A percentile compares a stretch with the other conserved stretches of the same genome.
Evolutionary conservation across 2,888 invertebrate genomes (phyloP).

Genomic region (Oscheius sp.): DNA sequence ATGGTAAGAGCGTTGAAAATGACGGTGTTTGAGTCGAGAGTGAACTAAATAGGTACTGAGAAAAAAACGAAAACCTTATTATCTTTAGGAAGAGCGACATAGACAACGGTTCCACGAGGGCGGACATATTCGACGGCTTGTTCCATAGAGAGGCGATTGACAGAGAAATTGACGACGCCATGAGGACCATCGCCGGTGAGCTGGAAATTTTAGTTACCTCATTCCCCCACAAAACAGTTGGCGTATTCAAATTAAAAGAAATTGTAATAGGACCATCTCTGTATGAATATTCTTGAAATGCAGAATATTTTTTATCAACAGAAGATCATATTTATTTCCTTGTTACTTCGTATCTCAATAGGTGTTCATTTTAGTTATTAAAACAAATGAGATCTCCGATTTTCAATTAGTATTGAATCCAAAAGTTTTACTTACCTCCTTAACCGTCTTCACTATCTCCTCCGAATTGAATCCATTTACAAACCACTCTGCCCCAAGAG

Average conservation of each 20-base stretch:
- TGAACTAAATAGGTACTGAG: not conserved
- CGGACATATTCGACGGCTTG: conserved; percentile 37
- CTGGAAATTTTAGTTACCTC: not conserved
- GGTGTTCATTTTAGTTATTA: no score
- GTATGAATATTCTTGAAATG: no score
- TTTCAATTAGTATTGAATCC: not conserved
- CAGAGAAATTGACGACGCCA: conserved; percentile 37
- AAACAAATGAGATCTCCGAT: conserved; percentile 16
- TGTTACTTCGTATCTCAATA: no score
- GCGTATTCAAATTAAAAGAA: no score
- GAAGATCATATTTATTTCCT: no score
- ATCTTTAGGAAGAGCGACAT: conserved; percentile 39
- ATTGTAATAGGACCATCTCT: no score
- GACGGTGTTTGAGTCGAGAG: not conserved
- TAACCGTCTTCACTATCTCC: not conserved
- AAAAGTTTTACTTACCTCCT: not conserved
- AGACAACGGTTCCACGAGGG: conserved; percentile 43
- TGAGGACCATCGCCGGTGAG: conserved; percentile 43
- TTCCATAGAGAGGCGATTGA: conserved; percentile 37
- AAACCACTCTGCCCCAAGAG: conserved; percentile 41
- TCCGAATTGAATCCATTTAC: conserved; percentile 32
- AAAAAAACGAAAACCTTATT: not conserved
- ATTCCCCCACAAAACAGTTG: no score
- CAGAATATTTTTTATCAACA: no score
- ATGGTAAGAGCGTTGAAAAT: conserved; percentile 12